Percentiles rank a stretch among this genome's conserved stretches.
phyloP scores from a whole-genome alignment of 2,888 invertebrate genomes.

The Trichopoda pennipes region DNA sequence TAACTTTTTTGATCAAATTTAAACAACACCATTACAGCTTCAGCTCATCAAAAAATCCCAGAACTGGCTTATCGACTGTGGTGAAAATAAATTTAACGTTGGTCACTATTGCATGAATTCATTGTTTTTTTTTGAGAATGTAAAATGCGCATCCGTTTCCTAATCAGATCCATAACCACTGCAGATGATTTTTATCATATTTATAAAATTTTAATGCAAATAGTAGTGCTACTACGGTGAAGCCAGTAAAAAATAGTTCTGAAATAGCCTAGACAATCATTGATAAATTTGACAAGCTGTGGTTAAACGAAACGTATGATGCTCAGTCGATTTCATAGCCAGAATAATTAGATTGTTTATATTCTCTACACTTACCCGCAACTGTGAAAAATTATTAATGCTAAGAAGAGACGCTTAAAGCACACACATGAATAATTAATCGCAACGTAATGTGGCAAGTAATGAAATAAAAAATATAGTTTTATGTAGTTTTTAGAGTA shows the following conservation, averaged over 20 bases:
- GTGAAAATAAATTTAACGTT: too few relatives aligned
- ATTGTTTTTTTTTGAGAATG: too few relatives aligned
- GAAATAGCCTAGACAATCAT: neutral
- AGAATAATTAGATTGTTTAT: neutral
- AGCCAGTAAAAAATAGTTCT: neutral
- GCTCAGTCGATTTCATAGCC: neutral
- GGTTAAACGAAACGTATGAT: conserved; percentile 11
- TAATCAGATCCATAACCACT: too few relatives aligned
- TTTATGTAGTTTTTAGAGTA: too few relatives aligned
- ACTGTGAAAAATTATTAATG: neutral
- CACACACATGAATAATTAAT: conserved; percentile 1
- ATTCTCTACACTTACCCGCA: neutral
- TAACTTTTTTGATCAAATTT: too few relatives aligned
- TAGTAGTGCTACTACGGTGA: neutral
- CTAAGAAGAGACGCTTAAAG: neutral
- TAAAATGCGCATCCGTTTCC: too few relatives aligned
- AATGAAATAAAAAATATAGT: conserved; percentile 1
- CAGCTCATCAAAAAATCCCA: too few relatives aligned
- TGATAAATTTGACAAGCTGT: neutral
- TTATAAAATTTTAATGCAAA: too few relatives aligned
- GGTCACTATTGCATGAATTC: too few relatives aligned
- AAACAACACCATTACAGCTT: too few relatives aligned
- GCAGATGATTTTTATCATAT: too few relatives aligned
- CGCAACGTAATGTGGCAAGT: neutral
- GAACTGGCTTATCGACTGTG: too few relatives aligned